Base-by-base conservation (phyloP, 2,888 invertebrate genomes). In the Pseudococcus viburni region DNA sequence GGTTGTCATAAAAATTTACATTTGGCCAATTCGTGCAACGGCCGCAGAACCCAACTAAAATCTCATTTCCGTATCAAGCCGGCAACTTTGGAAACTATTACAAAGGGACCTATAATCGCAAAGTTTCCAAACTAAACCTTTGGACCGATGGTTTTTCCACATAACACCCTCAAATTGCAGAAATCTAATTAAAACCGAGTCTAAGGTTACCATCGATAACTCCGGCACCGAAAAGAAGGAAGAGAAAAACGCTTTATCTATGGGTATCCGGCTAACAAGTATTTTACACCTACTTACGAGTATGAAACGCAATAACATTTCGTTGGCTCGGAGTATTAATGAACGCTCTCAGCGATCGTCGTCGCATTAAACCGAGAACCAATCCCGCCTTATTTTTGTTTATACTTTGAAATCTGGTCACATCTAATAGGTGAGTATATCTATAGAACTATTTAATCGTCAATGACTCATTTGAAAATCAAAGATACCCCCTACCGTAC, bases 301-400 rank as follows among this genome's bases (percentile, higher is more conserved):
- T 46, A 46, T 55, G 19, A 85, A 80, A 51, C n/a, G 85, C 85
- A 85, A 48, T 59, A 59, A 59, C 55, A 55, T 84, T 84, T 85
- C 55, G 85, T 85, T 17, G 26, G 55, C 51, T 48, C 11, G 48
- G 59, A 17, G 5, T 85, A 85, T 48, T 51, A 85, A 85, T 51
- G 59, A 85, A 85, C 48, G 55, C 85, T 85, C 26, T 85, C 17
- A 26, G 85, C 85, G 17, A 51, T 26, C 55, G 59, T 85, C 22
- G 15, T 33, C 26, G 26, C 26, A 59, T 59, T 59, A 59, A 59
- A 59, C 8, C 59, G 19, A 59, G 59, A 19, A 59, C 59, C n/a
- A 19, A 59, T 5, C n/a, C 59, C 59, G 59, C 19, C 19, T 59
- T 59, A 59, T 59, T 59, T 59, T 59, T 59, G 59, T 59, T 59